Base-by-base conservation (phyloP, 2,113 vertebrate species). In the Siphamia tubifer region DNA sequence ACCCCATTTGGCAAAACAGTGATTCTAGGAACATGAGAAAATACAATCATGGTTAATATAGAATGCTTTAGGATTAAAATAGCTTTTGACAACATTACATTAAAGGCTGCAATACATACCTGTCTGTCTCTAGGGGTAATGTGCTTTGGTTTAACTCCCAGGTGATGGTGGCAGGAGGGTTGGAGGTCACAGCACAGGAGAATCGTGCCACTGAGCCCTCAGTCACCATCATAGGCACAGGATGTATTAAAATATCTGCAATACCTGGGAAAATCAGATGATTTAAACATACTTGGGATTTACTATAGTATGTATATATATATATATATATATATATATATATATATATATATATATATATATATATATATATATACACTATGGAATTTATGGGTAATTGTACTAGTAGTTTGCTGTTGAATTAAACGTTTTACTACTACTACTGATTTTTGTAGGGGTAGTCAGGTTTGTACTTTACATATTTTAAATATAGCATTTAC, bases 141-240 rank as follows among this genome's bases (percentile, higher is more conserved):
- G 87, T 40, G 60, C 93, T 98, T 79, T 95, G 94, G 82, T 98
- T 97, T 43, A 95, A 82, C 79, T 98, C 96, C 97, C 97, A 99
- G 7, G 94, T 97, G 84, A 98, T 94, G 57, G 92, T 77, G 17
- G 95, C 94, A 48, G 93, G 87, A 70, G 95, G 96, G 54, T 87
- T 93, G 58, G 95, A 93, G 28, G 87, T 92, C 81, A 98, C 93
- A 36, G 92, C 92, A 74, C 97, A 99, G 43, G 91, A 88, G 87
- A 99, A 96, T 52, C 97, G 90, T 55, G 94, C 96, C 65, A 98
- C 92, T 31, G 93, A 94, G 19, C 95, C 95, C 77, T 95, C 93
- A 0, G 80, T 90, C 34, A 93, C 94, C 53, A 92, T 88, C 32
- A 83, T 12, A 52, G 95, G 90, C 81, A 94, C 58, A 3, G 97